Evolutionary conservation across 2,797 vertebrate genomes (phyloP), one percentile per base, ranked within the genome.

Genomic region (Rhabdophis nuchalis): DNA sequence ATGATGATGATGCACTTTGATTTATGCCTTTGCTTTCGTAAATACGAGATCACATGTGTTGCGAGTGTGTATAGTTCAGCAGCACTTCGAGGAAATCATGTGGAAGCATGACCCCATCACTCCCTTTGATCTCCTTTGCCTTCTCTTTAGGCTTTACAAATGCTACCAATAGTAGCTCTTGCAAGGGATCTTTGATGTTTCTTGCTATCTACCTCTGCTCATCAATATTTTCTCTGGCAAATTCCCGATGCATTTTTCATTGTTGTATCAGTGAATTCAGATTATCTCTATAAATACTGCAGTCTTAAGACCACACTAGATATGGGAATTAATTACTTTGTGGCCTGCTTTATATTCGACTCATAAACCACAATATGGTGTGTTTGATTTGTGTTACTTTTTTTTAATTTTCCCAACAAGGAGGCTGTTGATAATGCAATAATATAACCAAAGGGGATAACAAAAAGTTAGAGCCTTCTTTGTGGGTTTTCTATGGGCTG

Each of bases 1-100:
- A 12, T 92, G 91, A 87, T 50, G 91, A 12, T 91, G 91, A 87
- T 50, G 91, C 87, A 7, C 94, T 32, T 89, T 93, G 89, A 87
- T 93, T 92, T 91, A 94, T 5, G 86, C 32, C 89, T 93, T 85
- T 96, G 96, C 96, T 97, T 95, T 96, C 93, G 87, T 97, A 97
- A 96, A 92, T 94, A 64, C 94, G 57, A 6, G 2, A 93, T 98
- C 97, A 97, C 97, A 96, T 97, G 97, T 96, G 86, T 88, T 95
- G 94, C 0, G 5, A 46, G 93, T 36, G 58, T 46, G 85, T 85
- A 92, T 95, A 82, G 92, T 93, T n/a, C 93, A 95, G 64, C 90
- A 32, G 86, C 0, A 14, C 92, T 95, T 95, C 93, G 95, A 95
- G 92, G 96, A 97, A 96, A 97, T 97, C 96, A 97, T 96, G 96